Evolutionary conservation across 2,113 vertebrate genomes (phyloP).

Genomic region (Xiphorhynchus elegans): DNA sequence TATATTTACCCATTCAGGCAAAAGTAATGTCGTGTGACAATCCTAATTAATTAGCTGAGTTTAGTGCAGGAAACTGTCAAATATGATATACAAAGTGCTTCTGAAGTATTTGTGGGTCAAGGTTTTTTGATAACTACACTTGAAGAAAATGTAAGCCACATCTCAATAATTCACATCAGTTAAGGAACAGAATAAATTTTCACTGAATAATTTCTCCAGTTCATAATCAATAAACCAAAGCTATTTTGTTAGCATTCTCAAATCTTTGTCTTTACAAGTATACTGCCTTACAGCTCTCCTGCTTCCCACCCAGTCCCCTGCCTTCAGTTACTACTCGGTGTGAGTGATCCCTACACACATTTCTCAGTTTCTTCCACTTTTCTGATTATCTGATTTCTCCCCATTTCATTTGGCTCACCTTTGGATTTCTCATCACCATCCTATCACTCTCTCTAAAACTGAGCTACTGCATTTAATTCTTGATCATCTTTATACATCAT

Average conservation of each 20-base stretch:
- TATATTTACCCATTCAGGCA: not conserved
- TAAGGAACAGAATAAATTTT: not conserved
- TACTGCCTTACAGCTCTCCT: not conserved
- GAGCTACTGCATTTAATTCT: not conserved
- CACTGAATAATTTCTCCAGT: not conserved
- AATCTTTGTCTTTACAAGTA: not conserved
- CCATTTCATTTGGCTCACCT: not conserved
- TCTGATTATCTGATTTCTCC: not conserved
- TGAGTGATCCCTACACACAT: not conserved
- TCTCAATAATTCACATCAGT: not conserved
- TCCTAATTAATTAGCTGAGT: not conserved
- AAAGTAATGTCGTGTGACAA: not conserved
- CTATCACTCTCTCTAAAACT: not conserved
- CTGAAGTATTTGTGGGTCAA: not conserved
- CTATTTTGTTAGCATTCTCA: not conserved
- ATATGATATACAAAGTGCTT: not conserved
- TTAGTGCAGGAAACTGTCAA: conserved; percentile 1
- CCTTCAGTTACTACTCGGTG: not conserved
- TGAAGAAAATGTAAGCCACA: not conserved
- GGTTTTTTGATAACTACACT: not conserved
- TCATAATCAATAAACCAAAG: not conserved
- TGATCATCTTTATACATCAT: not conserved
- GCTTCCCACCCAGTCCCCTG: not conserved
- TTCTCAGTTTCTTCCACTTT: not conserved
- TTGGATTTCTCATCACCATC: not conserved